Conservation (phyloP, 2,797 vertebrate genomes). For the Rhodeus uyekii region DNA sequence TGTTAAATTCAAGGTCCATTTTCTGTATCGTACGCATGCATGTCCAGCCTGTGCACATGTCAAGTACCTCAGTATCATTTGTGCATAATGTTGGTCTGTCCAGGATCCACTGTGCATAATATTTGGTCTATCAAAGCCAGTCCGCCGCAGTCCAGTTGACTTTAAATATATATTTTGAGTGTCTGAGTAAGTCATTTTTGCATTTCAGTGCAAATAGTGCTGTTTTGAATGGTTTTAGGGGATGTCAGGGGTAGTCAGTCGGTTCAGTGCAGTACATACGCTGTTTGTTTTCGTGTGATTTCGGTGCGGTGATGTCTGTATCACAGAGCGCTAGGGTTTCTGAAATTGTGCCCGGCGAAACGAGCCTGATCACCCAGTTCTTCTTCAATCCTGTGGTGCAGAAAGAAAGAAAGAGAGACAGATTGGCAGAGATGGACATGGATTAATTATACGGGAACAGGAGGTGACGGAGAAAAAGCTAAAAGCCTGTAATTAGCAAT, state of each 20-base stretch:
- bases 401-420: constrained; percentile 39
- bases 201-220: constrained; percentile 51
- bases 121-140: constrained; percentile 33
- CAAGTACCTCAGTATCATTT: constrained; percentile 16
- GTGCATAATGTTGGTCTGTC: constrained; percentile 25
- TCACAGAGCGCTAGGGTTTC: constrained; percentile 96
- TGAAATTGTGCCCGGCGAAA: constrained; percentile 94
- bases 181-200: constrained; percentile 26
- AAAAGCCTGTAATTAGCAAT: constrained; percentile 21
- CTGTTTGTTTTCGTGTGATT: constrained; percentile 42
- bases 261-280: constrained; percentile 30
- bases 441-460: constrained; percentile 12
- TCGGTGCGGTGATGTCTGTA: constrained; percentile 34
- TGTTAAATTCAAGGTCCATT: constrained; percentile 18
- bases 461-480: not conserved
- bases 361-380: constrained; percentile 92
- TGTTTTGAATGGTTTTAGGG: constrained; percentile 29
- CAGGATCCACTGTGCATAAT: constrained; percentile 36
- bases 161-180: constrained; percentile 28
- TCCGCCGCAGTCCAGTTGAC: constrained; percentile 4
- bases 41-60: constrained; percentile 4
- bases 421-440: constrained; percentile 5
- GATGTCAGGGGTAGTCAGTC: constrained; percentile 38
- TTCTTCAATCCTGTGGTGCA: constrained; percentile 86
- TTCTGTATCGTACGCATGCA: constrained; percentile 27